Base-by-base conservation (phyloP, 2,113 vertebrate genomes). In the Psophia crepitans region DNA sequence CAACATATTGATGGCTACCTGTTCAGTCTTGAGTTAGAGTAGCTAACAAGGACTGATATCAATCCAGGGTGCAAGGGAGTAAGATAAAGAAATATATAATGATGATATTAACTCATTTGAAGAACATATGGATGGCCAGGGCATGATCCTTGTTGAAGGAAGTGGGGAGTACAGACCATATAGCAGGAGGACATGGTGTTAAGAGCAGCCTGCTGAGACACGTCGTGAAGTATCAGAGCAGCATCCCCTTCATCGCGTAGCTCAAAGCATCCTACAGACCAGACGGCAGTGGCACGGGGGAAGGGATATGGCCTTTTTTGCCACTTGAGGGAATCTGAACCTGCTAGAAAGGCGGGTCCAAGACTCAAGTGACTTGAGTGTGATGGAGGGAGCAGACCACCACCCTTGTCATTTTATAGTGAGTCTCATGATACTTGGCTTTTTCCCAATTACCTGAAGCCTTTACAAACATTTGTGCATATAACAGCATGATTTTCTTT, bases 11-110 rank as follows among this genome's bases (percentile, higher is more conserved):
- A 87, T 70, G 53, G 28, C 48, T 66, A 63, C 16, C 56, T 87
- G 14, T 58, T 88, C 75, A 68, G 19, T 87, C 48, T 80, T 78
- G 64, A 88, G 56, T 89, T 92, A 89, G 32, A 49, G 33, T 44
- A 76, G 14, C 14, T 71, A 16, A 51, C 43, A 86, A 66, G 68
- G 33, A 15, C 16, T 51, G 27, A 48, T 33, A 84, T 21, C 56
- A 78, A 43, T 16, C 4, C 32, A 39, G 32, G 18, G 19, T 94
- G 10, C 39, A 70, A 7, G 7, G 14, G 2, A 56, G 5, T 56
- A 71, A 84, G 28, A 39, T 2, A 76, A 33, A 69, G 27, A 58
- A 75, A 73, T 12, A 33, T 28, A 13, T 21, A 33, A 64, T 54
- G 22, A 87, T 76, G 44, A 61, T 20, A 85, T 76, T 64, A 65